These are phyloP conservation scores for Papilio protenor DNA, from an alignment of 2,888 invertebrate genomes.

Conservation along the genomic window DNA sequence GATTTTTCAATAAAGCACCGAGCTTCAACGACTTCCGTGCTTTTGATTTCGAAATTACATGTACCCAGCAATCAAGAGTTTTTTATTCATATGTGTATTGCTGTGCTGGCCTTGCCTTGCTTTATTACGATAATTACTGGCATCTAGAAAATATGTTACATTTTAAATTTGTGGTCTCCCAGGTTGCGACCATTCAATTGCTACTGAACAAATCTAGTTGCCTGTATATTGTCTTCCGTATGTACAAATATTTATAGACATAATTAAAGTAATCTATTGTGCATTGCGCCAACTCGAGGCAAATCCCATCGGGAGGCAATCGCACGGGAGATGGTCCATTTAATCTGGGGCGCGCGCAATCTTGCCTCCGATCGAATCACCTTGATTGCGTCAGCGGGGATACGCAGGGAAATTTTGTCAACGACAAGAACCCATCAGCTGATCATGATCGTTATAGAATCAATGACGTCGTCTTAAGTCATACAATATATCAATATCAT, in stretches of 20 bases:
- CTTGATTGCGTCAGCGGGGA: slow-evolving; percentile 62
- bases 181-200: background rate
- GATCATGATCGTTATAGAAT: slow-evolving; percentile 44
- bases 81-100: background rate
- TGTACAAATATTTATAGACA: slow-evolving; percentile 4
- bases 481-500: background rate
- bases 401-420: slow-evolving; percentile 53
- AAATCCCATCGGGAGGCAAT: slow-evolving; percentile 55
- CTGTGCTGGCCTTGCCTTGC: background rate
- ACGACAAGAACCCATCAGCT: slow-evolving; percentile 45
- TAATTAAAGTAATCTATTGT: slow-evolving; percentile 20
- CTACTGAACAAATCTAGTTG: background rate
- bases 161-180: background rate
- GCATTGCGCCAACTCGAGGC: background rate
- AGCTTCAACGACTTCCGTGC: background rate
- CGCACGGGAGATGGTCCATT: slow-evolving; percentile 55
- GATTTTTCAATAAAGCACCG: slow-evolving; percentile 28
- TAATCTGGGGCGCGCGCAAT: slow-evolving; percentile 63
- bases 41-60: slow-evolving; percentile 14
- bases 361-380: slow-evolving; percentile 65
- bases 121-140: background rate
- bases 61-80: background rate
- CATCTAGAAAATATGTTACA: background rate
- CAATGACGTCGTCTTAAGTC: background rate
- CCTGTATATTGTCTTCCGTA: background rate